Percentiles rank a stretch among this genome's conserved stretches.
Conservation (phyloP, 2,797 vertebrate genomes). For the Peromyscus melanophrys region DNA sequence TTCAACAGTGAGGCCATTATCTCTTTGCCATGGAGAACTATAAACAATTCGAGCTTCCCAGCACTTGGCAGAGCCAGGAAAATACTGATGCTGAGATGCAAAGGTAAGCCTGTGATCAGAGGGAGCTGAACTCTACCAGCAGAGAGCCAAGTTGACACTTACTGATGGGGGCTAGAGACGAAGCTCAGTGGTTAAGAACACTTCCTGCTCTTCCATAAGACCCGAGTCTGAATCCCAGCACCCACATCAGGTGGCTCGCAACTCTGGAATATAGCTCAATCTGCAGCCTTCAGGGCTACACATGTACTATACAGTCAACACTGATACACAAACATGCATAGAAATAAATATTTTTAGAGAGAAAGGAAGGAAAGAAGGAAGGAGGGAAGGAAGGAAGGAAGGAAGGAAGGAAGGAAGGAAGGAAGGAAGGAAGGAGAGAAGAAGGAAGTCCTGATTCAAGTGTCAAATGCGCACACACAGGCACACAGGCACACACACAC, state of each 20-base stretch:
- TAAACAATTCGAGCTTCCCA: neutral
- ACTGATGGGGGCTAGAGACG: neutral
- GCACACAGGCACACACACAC: neutral
- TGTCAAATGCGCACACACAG: no score
- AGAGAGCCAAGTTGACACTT: neutral
- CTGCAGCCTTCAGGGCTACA: neutral
- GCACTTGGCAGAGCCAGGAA: neutral
- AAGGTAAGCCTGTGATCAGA: neutral
- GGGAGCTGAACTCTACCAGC: neutral
- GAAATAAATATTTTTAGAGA: neutral
- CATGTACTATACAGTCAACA: neutral
- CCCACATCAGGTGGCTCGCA: neutral
- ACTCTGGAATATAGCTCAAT: neutral
- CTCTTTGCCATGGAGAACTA: neutral
- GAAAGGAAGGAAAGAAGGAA: neutral
- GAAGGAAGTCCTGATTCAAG: no score
- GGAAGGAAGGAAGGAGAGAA: no score
- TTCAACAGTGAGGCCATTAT: neutral
- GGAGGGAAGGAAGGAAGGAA: rapidly evolving
- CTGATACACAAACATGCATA: neutral
- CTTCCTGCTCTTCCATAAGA: neutral
- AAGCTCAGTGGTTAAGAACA: neutral
- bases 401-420: neutral
- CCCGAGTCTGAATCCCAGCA: neutral
- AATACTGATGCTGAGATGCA: neutral